Evolutionary conservation across 2,113 vertebrate species (phyloP).

Genomic region (Gavialis gangeticus): DNA sequence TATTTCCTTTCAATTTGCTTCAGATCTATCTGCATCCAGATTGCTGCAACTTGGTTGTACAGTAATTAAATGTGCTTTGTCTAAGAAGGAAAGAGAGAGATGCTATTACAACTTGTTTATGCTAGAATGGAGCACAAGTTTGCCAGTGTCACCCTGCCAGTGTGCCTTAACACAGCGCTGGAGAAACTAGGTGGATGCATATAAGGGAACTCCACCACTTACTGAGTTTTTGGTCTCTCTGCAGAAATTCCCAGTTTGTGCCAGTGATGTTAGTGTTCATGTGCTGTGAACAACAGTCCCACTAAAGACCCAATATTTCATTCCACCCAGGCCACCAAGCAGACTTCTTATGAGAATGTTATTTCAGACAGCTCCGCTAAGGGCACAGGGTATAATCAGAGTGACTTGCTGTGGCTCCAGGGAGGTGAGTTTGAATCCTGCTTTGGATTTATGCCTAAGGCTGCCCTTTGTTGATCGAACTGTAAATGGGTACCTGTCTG

Average conservation of each 20-base stretch:
- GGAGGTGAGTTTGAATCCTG: too few species aligned
- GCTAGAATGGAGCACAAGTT: constrained; percentile 13
- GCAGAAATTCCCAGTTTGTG: background rate
- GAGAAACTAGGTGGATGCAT: background rate
- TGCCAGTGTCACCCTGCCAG: background rate
- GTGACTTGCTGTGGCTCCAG: too few species aligned
- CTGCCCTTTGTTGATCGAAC: too few species aligned
- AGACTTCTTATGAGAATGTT: background rate
- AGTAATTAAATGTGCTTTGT: constrained; percentile 70
- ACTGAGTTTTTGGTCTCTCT: background rate
- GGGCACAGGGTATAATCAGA: background rate
- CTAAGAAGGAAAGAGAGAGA: constrained; percentile 55
- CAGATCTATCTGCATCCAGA: constrained; percentile 56
- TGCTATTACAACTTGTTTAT: constrained; percentile 52
- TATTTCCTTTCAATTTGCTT: constrained; percentile 70
- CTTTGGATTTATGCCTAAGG: too few species aligned
- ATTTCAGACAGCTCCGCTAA: background rate
- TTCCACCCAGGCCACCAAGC: background rate
- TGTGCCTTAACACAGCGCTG: background rate
- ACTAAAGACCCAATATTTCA: background rate
- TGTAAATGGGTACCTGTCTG: too few species aligned
- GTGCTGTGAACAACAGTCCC: background rate
- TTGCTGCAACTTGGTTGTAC: constrained; percentile 35
- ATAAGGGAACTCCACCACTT: background rate
- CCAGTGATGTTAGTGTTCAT: background rate